Base-by-base conservation (phyloP, 2,113 vertebrate species). In the Corvus cornix region DNA sequence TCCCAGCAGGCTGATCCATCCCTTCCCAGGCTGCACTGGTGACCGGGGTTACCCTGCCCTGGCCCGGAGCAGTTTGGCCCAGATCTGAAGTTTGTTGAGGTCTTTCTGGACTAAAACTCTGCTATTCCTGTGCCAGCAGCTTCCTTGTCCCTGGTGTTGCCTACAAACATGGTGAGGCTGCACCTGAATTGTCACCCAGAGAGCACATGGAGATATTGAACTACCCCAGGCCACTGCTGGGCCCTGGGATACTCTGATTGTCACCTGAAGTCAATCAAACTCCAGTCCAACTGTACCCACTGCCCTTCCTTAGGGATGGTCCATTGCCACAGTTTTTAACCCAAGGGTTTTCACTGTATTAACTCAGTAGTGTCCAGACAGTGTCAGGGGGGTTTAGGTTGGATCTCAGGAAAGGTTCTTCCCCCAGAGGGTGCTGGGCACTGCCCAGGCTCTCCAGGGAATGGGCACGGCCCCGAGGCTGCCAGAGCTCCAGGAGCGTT, bases 401-500 rank as follows among this genome's bases (percentile, higher is more conserved):
- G 63, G 41, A 20, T 2, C 0, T 35, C 3, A 48, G 63, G 44
- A 0, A 51, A 62, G 21, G 17, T 15, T 31, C 6, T 1, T 37
- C 21, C 39, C 37, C 41, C 48, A 13, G 55, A 48, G 39, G 33
- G 30, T 60, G 53, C 8, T 30, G 33, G 56, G 58, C 69, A 74
- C 52, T 59, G 60, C 5, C 16, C 87, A 81, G 67, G 59, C 68
- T 67, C 59, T 44, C 37, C 68, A 75, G 52, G 39, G 53, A 58
- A 59, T 59, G 77, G 43, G 1, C 27, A 33, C 37, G 0, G 51
- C 27, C 18, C 44, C 0, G 0, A 20, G 31, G 44, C 52, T 89
- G 53, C 33, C 53, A 60, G 33, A 82, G 69, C 53, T 75, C 53
- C 53, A 60, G 68, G 23, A 59, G 33, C 0, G 0, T 18, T 89